Percentiles rank a stretch among this genome's conserved stretches.
Evolutionary conservation across 2,797 vertebrate genomes (phyloP).

Genomic region (Sebastiscus albofasciatus): DNA sequence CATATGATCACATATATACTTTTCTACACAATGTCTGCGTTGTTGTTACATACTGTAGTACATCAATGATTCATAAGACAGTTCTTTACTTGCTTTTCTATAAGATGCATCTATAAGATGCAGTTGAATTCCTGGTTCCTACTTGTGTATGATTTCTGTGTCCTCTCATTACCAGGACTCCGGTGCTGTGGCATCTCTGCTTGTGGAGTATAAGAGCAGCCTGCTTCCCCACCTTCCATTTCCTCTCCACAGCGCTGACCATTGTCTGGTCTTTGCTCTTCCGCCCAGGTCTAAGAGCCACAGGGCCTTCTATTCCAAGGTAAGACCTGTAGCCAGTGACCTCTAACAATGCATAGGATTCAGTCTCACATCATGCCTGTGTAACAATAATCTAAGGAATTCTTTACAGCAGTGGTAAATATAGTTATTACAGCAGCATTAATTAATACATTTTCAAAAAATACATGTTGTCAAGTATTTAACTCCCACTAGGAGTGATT

Average conservation of each 20-base stretch:
- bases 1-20: neutral
- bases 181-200: conserved; percentile 85
- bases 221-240: conserved; percentile 90
- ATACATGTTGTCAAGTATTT: neutral
- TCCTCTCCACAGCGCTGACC: conserved; percentile 85
- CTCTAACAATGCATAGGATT: neutral
- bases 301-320: conserved; percentile 90
- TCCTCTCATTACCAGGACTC: conserved; percentile 83
- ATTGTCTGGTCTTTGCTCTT: conserved; percentile 88
- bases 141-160: neutral
- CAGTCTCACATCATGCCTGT: neutral
- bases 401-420: neutral
- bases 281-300: conserved; percentile 91
- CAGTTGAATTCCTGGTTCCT: neutral
- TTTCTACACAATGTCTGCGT: neutral
- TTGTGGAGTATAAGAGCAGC: conserved; percentile 87
- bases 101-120: neutral
- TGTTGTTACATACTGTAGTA: neutral
- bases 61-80: neutral
- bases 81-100: neutral
- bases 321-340: conserved; percentile 53
- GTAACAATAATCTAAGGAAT: neutral
- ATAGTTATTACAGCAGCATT: neutral
- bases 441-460: neutral
- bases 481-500: neutral